Percentiles rank a stretch among this genome's conserved stretches.
Evolutionary conservation across 2,888 invertebrate species (phyloP).

Genomic region (Cryptosula pallasiana): DNA sequence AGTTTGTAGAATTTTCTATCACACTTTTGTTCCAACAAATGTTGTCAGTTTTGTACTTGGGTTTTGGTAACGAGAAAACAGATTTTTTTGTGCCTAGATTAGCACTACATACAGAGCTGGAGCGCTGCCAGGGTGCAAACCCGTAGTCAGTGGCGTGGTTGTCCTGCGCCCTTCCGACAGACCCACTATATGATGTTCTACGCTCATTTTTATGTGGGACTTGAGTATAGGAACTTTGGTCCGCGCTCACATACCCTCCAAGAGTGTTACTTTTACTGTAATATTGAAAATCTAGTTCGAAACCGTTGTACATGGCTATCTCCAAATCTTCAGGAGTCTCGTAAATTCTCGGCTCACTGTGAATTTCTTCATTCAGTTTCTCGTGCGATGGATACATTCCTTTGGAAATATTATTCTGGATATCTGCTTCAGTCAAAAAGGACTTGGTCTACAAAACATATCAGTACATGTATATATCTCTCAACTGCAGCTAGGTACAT

Average conservation of each 20-base stretch:
- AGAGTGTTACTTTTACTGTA: neutral
- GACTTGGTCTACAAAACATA: neutral
- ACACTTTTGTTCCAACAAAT: no score
- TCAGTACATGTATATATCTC: no score
- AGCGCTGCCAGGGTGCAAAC: neutral
- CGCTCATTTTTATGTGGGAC: neutral
- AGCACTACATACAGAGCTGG: no score
- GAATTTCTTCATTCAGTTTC: neutral
- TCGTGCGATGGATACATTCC: slow-evolving; percentile 7
- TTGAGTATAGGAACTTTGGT: neutral
- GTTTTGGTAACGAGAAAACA: no score
- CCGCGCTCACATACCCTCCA: neutral
- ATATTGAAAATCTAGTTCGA: neutral
- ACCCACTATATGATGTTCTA: neutral
- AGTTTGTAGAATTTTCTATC: no score
- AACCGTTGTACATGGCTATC: neutral
- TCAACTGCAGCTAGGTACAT: no score
- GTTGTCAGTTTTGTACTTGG: no score
- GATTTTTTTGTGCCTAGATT: no score
- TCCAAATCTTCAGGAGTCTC: neutral
- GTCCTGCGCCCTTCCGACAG: neutral
- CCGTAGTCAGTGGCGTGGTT: slow-evolving; percentile 16
- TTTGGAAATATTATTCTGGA: neutral
- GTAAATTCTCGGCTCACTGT: slow-evolving; percentile 13
- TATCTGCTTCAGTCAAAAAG: neutral